Evolutionary conservation across 2,797 vertebrate genomes (phyloP).

Genomic region (Zalophus californianus): DNA sequence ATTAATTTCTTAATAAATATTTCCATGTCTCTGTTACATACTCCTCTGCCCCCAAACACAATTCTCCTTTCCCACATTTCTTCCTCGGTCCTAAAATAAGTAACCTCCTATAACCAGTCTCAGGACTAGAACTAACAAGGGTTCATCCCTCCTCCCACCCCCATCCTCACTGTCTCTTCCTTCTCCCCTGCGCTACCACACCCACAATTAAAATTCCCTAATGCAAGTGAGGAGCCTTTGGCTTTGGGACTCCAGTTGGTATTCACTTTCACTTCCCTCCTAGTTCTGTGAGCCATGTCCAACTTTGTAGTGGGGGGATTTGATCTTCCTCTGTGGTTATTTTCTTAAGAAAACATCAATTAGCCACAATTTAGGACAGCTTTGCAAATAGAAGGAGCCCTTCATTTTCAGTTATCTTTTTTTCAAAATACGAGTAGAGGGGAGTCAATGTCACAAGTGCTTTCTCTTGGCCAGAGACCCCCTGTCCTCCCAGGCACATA

Average conservation of each 20-base stretch:
- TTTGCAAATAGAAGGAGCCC: slow-evolving; percentile 47
- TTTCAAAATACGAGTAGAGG: neutral
- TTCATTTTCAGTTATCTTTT: slow-evolving; percentile 16
- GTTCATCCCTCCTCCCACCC: neutral
- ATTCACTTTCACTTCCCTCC: neutral
- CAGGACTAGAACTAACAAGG: neutral
- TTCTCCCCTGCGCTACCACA: fast-evolving
- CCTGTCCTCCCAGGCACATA: neutral
- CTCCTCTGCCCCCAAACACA: neutral
- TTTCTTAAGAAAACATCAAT: slow-evolving; percentile 36
- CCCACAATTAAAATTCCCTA: neutral
- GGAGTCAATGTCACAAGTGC: neutral
- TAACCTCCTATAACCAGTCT: neutral
- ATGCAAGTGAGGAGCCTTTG: neutral
- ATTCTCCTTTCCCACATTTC: neutral
- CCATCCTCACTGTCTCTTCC: fast-evolving
- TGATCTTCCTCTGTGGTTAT: neutral
- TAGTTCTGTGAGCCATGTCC: neutral
- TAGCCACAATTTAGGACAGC: neutral
- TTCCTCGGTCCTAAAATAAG: neutral
- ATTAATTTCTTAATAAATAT: slow-evolving; percentile 65
- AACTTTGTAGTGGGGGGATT: neutral
- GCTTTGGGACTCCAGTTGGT: neutral
- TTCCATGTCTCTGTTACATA: neutral
- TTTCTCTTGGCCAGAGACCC: neutral